Evolutionary conservation across 2,888 invertebrate genomes (phyloP).

Genomic region (Drosophila flavopinicola): DNA sequence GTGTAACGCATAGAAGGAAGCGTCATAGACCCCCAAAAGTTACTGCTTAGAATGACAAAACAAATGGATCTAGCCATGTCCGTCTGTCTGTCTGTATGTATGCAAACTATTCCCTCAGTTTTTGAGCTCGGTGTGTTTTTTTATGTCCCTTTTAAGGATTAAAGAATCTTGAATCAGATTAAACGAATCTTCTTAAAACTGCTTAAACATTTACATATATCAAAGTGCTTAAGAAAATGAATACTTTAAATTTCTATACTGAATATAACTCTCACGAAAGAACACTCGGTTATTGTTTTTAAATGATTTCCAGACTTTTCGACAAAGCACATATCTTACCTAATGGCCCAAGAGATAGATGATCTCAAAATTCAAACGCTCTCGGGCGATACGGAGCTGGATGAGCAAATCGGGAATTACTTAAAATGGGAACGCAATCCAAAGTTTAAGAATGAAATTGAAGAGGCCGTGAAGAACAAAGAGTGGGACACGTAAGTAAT

Average conservation of each 20-base stretch:
- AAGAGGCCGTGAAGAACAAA: slow-evolving; percentile 85
- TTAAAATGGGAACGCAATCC: slow-evolving; percentile 90
- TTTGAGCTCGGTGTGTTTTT: too few relatives aligned
- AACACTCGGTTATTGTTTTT: background rate
- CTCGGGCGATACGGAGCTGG: slow-evolving; percentile 85
- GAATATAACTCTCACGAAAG: background rate
- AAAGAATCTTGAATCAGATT: too few relatives aligned
- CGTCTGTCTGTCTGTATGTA: too few relatives aligned
- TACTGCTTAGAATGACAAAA: too few relatives aligned
- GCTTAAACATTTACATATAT: too few relatives aligned
- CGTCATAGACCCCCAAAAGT: too few relatives aligned
- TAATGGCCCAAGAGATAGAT: slow-evolving; percentile 23
- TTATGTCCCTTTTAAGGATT: too few relatives aligned
- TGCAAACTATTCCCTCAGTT: too few relatives aligned
- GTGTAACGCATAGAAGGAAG: too few relatives aligned
- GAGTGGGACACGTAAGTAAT: slow-evolving; percentile 84
- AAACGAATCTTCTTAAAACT: too few relatives aligned
- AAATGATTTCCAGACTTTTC: slow-evolving; percentile 18
- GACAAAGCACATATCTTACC: slow-evolving; percentile 2
- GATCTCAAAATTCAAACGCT: slow-evolving; percentile 26
- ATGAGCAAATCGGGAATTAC: slow-evolving; percentile 90
- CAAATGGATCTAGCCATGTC: too few relatives aligned
- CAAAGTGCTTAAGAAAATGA: background rate
- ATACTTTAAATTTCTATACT: background rate
- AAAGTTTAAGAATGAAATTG: slow-evolving; percentile 87